A percentile compares a stretch with the other conserved stretches of the same genome.
These are phyloP conservation scores for Helicoverpa zea DNA, from an alignment of 1,140 invertebrate species.

Conservation along the genomic window DNA sequence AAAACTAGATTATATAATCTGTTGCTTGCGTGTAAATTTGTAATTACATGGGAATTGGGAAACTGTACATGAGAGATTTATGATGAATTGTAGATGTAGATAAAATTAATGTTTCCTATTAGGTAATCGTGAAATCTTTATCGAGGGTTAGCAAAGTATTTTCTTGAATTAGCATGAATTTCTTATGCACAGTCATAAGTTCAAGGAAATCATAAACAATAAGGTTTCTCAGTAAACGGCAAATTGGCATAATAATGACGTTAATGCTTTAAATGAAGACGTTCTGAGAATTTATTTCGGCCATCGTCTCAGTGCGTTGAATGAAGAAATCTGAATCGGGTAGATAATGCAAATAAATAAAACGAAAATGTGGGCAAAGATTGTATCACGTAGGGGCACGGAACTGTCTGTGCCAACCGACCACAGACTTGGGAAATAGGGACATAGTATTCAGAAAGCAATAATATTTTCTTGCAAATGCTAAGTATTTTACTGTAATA, in stretches of 20 bases:
- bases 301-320: conserved; percentile 27
- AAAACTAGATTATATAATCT: conserved; percentile 28
- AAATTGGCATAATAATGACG: conserved; percentile 36
- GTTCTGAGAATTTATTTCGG: conserved; percentile 49
- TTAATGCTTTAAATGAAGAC: conserved; percentile 50
- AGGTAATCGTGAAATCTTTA: not conserved
- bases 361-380: conserved; percentile 37
- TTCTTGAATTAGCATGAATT: not conserved
- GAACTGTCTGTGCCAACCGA: conserved; percentile 8
- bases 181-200: conserved; percentile 9
- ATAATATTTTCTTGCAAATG: not conserved
- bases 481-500: not conserved
- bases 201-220: conserved; percentile 36
- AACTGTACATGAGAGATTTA: not conserved
- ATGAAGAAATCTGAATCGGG: conserved; percentile 42
- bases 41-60: conserved; percentile 20
- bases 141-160: not conserved
- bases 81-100: not conserved
- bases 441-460: conserved; percentile 1
- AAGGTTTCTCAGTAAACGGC: conserved; percentile 31
- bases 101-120: not conserved
- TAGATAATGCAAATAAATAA: conserved; percentile 43
- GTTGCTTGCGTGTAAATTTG: conserved; percentile 22
- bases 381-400: conserved; percentile 34
- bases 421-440: conserved; percentile 33